Base-by-base conservation (phyloP, 2,888 invertebrate species). In the Caradrina kadenii region DNA sequence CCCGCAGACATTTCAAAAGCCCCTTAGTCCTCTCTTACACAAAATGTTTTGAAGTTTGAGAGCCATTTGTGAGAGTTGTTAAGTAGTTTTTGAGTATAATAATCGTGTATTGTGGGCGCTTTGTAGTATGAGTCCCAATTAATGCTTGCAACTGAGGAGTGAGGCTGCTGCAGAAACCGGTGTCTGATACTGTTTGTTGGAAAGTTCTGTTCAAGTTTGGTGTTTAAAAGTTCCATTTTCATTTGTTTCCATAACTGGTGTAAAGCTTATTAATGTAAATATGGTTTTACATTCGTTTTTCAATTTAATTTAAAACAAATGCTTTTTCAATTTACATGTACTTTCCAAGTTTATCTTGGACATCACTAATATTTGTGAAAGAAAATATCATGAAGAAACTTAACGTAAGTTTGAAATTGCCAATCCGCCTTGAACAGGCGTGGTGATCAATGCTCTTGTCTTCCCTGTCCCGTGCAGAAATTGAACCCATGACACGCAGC, bases 1-100 rank as follows among this genome's bases (percentile, higher is more conserved):
- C 53, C 69, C 39, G 19, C 73, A 54, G 39, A 54, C 39, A 70
- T 54, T 42, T 17, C 39, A 49, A 42, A 11, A 73, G 4, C 15
- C 54, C 19, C 49, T 19, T 13, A 45, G 19, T 73, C 17, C 7
- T 19, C 19, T 39, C 21, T 63, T 35, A 22, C 10, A 72, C 76
- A 75, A 80, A 86, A 68, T 80, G 79, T 84, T 82, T 81, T 71
- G 64, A 87, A 87, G 83, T 87, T 83, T 64, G 65, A 63, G 80
- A 84, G 84, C 81, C 81, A 86, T 83, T 85, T 75, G 71, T 49
- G 64, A 64, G 69, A 87, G 82, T 84, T 85, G 79, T 77, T 73
- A 82, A 88, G 87, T 87, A 88, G 89, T 89, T 87, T 84, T 84
- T 87, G 85, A 88, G 88, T 86, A 39, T 15, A 87, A 86, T 83